These are phyloP conservation scores for Heliothis virescens DNA, from an alignment of 1,140 invertebrate genomes.

Conservation along the genomic window DNA sequence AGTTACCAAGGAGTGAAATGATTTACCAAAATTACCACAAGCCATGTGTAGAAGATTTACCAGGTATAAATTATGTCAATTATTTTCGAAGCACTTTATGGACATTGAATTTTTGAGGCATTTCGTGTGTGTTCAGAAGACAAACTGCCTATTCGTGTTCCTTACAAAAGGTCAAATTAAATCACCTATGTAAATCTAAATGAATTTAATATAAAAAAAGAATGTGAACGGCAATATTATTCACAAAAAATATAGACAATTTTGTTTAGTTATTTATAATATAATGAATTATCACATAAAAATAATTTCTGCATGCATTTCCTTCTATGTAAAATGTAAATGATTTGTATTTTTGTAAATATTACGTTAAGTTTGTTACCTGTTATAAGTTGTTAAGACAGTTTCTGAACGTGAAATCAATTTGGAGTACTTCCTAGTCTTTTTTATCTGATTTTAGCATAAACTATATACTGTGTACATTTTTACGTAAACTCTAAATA, in stretches of 20 bases:
- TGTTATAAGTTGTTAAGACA: conserved; percentile 56
- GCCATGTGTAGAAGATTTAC: conserved; percentile 14
- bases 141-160: conserved; percentile 12
- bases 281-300: conserved; percentile 25
- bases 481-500: conserved; percentile 58
- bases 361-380: conserved; percentile 69
- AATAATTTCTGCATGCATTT: conserved; percentile 50
- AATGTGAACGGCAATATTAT: conserved; percentile 16
- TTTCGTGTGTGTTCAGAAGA: conserved; percentile 12
- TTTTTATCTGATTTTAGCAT: conserved; percentile 55
- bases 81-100: conserved; percentile 19
- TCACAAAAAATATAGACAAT: conserved; percentile 26
- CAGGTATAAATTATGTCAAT: conserved; percentile 36
- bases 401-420: conserved; percentile 62
- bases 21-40: conserved; percentile 36
- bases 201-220: neutral
- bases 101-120: conserved; percentile 11
- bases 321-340: conserved; percentile 47
- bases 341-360: conserved; percentile 65
- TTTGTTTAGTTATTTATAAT: conserved; percentile 43
- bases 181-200: neutral
- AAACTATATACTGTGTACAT: conserved; percentile 47
- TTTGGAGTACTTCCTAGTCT: conserved; percentile 56
- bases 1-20: conserved; percentile 54
- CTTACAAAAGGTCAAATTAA: conserved; percentile 15